These are phyloP conservation scores for Graphium colonna DNA, from an alignment of 2,888 invertebrate species.

Conservation along the genomic window DNA sequence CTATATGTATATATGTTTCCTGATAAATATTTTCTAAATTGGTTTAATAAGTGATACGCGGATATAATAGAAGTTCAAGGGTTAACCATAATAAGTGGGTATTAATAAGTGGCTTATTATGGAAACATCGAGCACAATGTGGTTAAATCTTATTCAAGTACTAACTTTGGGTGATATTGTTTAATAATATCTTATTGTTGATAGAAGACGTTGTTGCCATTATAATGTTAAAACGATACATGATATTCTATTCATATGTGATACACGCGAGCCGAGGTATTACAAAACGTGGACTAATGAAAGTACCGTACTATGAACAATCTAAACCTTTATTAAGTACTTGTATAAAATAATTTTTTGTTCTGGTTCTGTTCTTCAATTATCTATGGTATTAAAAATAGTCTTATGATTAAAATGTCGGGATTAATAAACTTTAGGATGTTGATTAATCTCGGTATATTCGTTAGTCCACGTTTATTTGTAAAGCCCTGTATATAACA, in stretches of 20 bases:
- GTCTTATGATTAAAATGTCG: too few species aligned
- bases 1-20: too few species aligned
- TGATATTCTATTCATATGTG: background rate
- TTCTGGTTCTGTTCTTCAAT: background rate
- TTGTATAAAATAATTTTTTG: background rate
- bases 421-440: background rate
- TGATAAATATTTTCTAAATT: too few species aligned
- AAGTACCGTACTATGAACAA: background rate
- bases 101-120: too few species aligned
- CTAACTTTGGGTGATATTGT: conserved; percentile 3
- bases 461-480: background rate
- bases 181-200: conserved; percentile 20
- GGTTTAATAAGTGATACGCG: too few species aligned
- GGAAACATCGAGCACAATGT: conserved; percentile 18
- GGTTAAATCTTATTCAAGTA: background rate
- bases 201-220: too few species aligned
- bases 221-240: background rate
- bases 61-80: too few species aligned
- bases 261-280: background rate
- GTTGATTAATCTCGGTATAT: too few species aligned
- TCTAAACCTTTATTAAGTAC: background rate
- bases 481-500: background rate
- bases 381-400: too few species aligned
- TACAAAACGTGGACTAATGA: too few species aligned
- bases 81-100: background rate